Conservation (phyloP, 2,888 invertebrate genomes). For the Melieria picta region DNA sequence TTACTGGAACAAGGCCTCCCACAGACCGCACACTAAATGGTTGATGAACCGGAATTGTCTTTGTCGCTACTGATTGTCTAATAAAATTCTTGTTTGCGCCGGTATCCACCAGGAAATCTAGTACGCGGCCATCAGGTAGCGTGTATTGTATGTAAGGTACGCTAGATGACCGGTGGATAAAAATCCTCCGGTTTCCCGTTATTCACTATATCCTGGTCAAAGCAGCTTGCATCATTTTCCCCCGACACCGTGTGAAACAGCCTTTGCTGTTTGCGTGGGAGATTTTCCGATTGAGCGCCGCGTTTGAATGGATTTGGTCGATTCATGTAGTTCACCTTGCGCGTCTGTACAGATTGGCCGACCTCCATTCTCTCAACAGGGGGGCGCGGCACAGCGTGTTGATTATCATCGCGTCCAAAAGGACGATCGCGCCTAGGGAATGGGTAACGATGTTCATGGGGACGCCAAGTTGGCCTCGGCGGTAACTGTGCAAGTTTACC, state of each 20-base stretch:
- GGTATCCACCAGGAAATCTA: slow-evolving; percentile 8
- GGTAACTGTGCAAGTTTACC: not conserved
- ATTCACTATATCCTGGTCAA: not conserved
- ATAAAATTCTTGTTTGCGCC: slow-evolving; percentile 8
- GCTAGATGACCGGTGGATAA: not conserved
- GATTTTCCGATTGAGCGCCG: not conserved
- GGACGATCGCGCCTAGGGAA: not conserved
- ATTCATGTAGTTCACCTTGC: not conserved
- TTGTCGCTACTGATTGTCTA: not conserved
- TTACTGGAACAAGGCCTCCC: not conserved
- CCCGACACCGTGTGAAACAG: not conserved
- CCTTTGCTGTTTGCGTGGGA: not conserved
- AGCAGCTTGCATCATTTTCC: not conserved
- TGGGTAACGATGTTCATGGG: not conserved
- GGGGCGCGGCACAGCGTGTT: not conserved
- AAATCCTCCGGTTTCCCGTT: not conserved
- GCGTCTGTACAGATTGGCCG: not conserved
- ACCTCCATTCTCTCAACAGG: slow-evolving; percentile 6
- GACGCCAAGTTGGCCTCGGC: not conserved
- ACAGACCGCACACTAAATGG: slow-evolving; percentile 8
- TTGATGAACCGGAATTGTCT: not conserved
- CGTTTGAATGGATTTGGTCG: not conserved
- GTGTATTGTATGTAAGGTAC: not conserved
- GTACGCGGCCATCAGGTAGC: not conserved
- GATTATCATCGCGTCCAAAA: not conserved